Base-by-base conservation (phyloP, 2,797 vertebrate genomes). In the Ficedula albicollis region DNA sequence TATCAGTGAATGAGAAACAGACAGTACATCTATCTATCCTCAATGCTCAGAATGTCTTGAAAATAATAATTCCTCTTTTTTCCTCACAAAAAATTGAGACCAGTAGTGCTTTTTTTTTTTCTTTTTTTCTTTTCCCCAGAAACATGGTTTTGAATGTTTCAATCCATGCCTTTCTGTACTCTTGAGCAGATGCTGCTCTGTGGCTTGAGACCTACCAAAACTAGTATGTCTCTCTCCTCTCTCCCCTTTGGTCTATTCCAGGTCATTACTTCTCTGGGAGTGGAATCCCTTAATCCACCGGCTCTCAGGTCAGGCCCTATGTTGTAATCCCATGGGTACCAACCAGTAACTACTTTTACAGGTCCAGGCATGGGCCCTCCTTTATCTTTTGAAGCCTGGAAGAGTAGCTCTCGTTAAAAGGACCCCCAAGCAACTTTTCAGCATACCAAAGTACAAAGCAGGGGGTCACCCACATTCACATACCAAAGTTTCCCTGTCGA, bases 391-490 rank as follows among this genome's bases (percentile, higher is more conserved):
- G 75, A 92, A 90, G 55, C n/a, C 56, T 74, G 49, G 39, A 89
- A 93, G 30, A 58, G 80, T 29, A 78, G 32, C 27, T 80, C 56
- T 93, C 68, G 74, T 85, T 94, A 92, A 92, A 93, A 80, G 62
- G 68, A 89, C 72, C 84, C 68, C 60, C 58, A 92, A 93, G 93
- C 86, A 93, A 91, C 83, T 88, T 95, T 89, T 90, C 74, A 95
- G 63, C 88, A 87, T 91, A 88, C 77, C 86, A 84, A 91, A 94
- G 63, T 67, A 73, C 81, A 90, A 88, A 84, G 83, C 69, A 75
- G 32, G 56, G 68, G 41, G 32, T 94, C 83, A 84, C 62, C 62
- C 76, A 66, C 60, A 52, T 56, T 62, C 82, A 77, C 58, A 85
- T 76, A 51, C 73, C 74, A 88, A 62, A 90, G 77, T 84, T 88